Conservation (phyloP, 2,797 vertebrate species). For the Phrynocephalus vlangalii region DNA sequence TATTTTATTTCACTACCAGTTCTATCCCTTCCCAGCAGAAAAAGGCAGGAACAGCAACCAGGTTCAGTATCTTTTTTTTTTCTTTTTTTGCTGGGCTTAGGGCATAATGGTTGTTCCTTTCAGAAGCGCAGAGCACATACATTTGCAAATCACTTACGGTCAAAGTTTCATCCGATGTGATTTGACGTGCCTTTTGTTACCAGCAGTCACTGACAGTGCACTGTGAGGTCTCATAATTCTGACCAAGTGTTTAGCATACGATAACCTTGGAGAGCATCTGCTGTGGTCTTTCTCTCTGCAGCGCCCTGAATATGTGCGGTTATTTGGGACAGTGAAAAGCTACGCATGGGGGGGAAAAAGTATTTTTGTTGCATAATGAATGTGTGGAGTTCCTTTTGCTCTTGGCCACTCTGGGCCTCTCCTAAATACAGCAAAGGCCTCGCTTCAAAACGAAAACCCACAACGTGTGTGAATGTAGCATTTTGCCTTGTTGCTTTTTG, state of each 20-base stretch:
- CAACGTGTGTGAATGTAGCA: slow-evolving; percentile 89
- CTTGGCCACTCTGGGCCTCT: slow-evolving; percentile 81
- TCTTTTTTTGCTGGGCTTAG: not conserved
- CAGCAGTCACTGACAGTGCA: slow-evolving; percentile 57
- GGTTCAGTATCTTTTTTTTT: not conserved
- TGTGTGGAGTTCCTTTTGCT: slow-evolving; percentile 81
- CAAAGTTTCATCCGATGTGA: slow-evolving; percentile 33
- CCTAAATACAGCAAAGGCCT: slow-evolving; percentile 86
- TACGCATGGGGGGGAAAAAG: slow-evolving; percentile 57
- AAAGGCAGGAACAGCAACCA: not conserved
- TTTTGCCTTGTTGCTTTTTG: slow-evolving; percentile 88
- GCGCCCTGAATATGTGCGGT: slow-evolving; percentile 70
- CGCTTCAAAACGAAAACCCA: slow-evolving; percentile 85
- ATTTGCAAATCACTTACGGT: slow-evolving; percentile 50
- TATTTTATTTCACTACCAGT: not conserved
- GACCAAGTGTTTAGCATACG: slow-evolving; percentile 52
- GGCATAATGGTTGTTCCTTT: slow-evolving; percentile 45
- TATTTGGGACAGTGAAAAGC: slow-evolving; percentile 75
- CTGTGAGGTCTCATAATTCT: slow-evolving; percentile 64
- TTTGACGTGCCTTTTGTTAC: slow-evolving; percentile 54
- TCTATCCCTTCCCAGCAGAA: not conserved
- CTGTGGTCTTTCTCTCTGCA: slow-evolving; percentile 54
- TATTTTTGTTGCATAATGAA: slow-evolving; percentile 73
- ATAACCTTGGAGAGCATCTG: slow-evolving; percentile 70
- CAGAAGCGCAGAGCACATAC: slow-evolving; percentile 7